Percentiles rank a stretch among this genome's conserved stretches.
Evolutionary conservation across 2,888 invertebrate species (phyloP).

Genomic region (Ephialtes manifestator): DNA sequence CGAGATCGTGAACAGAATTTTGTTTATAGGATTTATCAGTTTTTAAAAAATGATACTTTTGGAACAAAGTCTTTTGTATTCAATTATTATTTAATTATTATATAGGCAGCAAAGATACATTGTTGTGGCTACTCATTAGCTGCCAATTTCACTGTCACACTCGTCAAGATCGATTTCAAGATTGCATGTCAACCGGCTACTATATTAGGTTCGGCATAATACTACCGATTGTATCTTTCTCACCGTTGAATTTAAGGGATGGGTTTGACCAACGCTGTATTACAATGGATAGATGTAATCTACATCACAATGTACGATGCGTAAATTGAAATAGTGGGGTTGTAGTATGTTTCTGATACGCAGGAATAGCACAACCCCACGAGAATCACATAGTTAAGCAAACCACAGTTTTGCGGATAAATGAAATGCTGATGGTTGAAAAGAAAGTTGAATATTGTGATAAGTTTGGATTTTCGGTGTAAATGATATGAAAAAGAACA

Average conservation of each 20-base stretch:
- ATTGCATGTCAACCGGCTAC: slow-evolving; percentile 20
- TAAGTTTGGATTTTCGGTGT: neutral
- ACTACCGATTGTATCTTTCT: slow-evolving; percentile 36
- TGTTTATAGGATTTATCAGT: neutral
- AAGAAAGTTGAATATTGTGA: too few species aligned
- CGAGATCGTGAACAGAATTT: neutral
- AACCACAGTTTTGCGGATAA: neutral
- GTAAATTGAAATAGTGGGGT: slow-evolving; percentile 45
- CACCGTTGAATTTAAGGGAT: slow-evolving; percentile 21
- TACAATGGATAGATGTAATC: slow-evolving; percentile 8
- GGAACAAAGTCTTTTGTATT: neutral
- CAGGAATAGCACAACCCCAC: too few species aligned
- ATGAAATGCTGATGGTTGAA: neutral
- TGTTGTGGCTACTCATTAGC: slow-evolving; percentile 29
- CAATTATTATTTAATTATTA: neutral
- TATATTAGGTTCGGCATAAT: neutral
- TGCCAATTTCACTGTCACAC: neutral
- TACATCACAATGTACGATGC: neutral
- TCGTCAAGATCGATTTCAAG: slow-evolving; percentile 37
- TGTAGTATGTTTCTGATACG: slow-evolving; percentile 18
- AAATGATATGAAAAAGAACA: neutral
- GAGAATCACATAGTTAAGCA: neutral
- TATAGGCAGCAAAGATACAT: neutral
- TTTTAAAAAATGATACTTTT: neutral
- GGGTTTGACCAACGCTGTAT: slow-evolving; percentile 25